Evolutionary conservation across 2,797 vertebrate species (phyloP), one percentile per base, ranked within the genome.

Genomic region (Syngnathus acus): DNA sequence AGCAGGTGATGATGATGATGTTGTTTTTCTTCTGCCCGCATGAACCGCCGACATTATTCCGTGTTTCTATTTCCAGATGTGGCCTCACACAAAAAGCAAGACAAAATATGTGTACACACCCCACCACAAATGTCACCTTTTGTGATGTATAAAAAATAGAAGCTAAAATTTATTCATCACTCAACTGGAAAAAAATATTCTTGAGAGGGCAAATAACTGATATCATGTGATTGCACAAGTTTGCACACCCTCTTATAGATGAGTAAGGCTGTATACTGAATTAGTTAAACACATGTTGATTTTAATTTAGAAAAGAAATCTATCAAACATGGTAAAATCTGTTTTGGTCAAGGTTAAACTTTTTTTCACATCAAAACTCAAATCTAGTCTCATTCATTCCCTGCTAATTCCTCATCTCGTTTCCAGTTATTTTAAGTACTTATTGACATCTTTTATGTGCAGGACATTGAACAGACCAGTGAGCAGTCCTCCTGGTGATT

Each of bases 1-100:
- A 72, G 70, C 68, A 74, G 68, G 70, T 42, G 9, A 68, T 68
- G 54, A 69, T 71, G 75, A 67, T 68, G 51, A 70, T 72, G 75
- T 69, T 58, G 32, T 58, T 58, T 71, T 72, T 48, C 58, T 60
- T 72, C 66, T 76, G 69, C 65, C 72, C 64, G 54, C 40, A 66
- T 81, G 65, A 50, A 78, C 58, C 58, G 39, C 17, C 38, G 58
- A 42, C 58, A 61, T 61, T 61, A 42, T 61, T 61, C 9, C 8
- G 11, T 21, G 17, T 61, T 61, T 40, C 38, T 61, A 61, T 61
- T 61, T 61, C 19, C 58, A 40, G 32, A 7, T 8, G 32, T 58
- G 26, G 54, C 14, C 55, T 38, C 55, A 58, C 14, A 17, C 26
- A 45, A 38, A 58, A 58, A 38, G 6, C 55, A 37, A 54, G 13